Base-by-base conservation (phyloP, 2,797 vertebrate species). In the Gymnothorax javanicus region DNA sequence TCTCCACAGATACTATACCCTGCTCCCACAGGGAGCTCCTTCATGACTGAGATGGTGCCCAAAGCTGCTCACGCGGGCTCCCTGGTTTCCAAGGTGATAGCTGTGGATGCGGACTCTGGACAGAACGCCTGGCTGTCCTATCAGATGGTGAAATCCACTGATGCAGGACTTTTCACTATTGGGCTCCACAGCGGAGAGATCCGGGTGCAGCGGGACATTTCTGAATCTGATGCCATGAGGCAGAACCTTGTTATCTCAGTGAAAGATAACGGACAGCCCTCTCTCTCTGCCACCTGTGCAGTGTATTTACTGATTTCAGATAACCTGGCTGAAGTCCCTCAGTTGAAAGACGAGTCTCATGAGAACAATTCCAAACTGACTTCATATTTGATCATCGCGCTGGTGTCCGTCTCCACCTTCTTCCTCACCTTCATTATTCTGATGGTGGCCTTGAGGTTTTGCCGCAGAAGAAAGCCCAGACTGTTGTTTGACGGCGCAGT, bases 41-140 rank as follows among this genome's bases (percentile, higher is more conserved):
- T 86, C 71, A 77, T 89, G 79, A 83, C 85, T 25, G 86, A 89
- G 27, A 82, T 88, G 33, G 85, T 90, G 7, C 87, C 88, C 15
- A 87, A 90, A 89, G 86, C 88, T 83, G 90, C 90, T 5, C 93
- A 94, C 0, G 88, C 91, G 0, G 94, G 93, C 1, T 95, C 94
- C 50, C 82, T 95, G 64, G 93, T 95, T 73, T 95, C 94, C 58
- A 95, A 95, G 59, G 94, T 96, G 79, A 94, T 95, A 43, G 95
- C 95, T 0, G 94, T 94, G 69, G 95, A 96, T 89, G 86, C 79
- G 15, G 94, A 95, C 87, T 94, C 93, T 2, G 91, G 92, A 33
- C 92, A 92, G 83, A 92, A 92, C 64, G 89, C 90, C 25, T 0
- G 88, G 86, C 77, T 93, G 20, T 89, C 62, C 67, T 94, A 86